Percentiles rank a stretch among this genome's conserved stretches.
Evolutionary conservation across 1,140 invertebrate species (phyloP).

Genomic region (Ylistrum balloti): DNA sequence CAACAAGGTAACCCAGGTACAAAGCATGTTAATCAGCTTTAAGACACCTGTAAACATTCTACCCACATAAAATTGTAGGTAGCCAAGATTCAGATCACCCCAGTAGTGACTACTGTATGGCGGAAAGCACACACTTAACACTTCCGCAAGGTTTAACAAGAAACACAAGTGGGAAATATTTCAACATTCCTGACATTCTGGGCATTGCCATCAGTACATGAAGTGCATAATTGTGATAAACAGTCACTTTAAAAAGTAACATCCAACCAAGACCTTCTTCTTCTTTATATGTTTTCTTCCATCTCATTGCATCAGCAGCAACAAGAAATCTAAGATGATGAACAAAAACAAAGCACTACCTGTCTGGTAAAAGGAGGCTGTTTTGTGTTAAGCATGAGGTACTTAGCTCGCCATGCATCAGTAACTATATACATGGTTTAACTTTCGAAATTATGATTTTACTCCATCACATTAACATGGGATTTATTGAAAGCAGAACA

Average conservation of each 20-base stretch:
- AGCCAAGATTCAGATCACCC: background rate
- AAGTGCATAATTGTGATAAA: slow-evolving; percentile 20
- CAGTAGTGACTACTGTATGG: background rate
- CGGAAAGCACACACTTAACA: background rate
- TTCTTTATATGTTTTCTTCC: too few relatives aligned
- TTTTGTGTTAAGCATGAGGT: too few relatives aligned
- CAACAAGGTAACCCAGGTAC: background rate
- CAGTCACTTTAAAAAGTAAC: background rate
- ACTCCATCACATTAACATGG: too few relatives aligned
- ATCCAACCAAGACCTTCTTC: too few relatives aligned
- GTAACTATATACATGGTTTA: too few relatives aligned
- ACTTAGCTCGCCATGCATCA: too few relatives aligned
- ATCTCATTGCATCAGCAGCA: too few relatives aligned
- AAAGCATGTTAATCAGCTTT: background rate
- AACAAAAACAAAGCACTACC: too few relatives aligned
- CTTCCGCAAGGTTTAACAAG: background rate
- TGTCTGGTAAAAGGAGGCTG: too few relatives aligned
- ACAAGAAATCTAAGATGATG: too few relatives aligned
- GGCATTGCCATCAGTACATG: background rate
- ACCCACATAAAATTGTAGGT: background rate
- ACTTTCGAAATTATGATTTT: too few relatives aligned
- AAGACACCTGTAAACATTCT: background rate
- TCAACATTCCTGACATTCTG: background rate
- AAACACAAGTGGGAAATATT: background rate
- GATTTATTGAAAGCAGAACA: too few relatives aligned